phyloP scores from a whole-genome alignment of 2,797 vertebrate species.

The Pelochelys cantorii region DNA sequence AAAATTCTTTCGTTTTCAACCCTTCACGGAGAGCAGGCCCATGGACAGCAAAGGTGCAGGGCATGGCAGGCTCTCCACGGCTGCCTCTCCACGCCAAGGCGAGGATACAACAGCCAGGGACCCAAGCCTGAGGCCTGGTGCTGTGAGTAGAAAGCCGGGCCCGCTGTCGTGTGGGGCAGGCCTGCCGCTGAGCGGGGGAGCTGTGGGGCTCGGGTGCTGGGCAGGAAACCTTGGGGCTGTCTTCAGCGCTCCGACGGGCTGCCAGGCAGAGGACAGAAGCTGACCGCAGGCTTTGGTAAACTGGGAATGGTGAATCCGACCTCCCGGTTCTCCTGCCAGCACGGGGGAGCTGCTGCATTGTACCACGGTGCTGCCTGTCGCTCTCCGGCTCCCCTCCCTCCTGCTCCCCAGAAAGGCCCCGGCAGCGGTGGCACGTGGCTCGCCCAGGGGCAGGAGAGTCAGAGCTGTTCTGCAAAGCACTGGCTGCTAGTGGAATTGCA shows the following conservation, averaged over 20 bases:
- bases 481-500: neutral
- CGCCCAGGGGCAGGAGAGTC: no score
- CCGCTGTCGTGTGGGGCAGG: neutral
- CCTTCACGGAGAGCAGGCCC: neutral
- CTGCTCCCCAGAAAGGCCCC: neutral
- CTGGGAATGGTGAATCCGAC: conserved; percentile 20
- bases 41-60: neutral
- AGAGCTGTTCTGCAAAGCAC: neutral
- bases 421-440: neutral
- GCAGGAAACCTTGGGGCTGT: neutral
- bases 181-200: neutral
- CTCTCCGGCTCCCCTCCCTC: neutral
- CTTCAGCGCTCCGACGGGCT: neutral
- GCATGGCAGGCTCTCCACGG: fast-evolving
- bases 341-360: neutral
- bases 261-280: neutral
- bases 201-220: neutral
- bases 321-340: fast-evolving
- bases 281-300: neutral
- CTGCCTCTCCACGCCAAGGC: neutral
- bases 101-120: neutral
- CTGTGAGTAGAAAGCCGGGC: neutral
- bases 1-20: neutral
- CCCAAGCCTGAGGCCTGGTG: neutral
- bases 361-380: neutral